These are phyloP conservation scores for Euwallacea fornicatus DNA, from an alignment of 1,140 invertebrate genomes.

Conservation along the genomic window DNA sequence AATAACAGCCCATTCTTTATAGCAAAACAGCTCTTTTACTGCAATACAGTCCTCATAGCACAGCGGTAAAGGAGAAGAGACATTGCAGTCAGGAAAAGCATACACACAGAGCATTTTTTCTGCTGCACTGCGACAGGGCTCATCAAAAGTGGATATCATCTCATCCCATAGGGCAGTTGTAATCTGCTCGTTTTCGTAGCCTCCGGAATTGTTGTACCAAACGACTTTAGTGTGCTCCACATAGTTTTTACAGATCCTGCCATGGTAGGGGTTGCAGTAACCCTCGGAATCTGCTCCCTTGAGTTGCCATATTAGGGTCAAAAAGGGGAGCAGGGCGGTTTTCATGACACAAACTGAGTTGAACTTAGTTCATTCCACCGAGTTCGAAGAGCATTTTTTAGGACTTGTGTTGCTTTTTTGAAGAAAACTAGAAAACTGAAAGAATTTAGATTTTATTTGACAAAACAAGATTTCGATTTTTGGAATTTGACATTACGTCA, in stretches of 20 bases:
- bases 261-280: conserved; percentile 86
- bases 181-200: conserved; percentile 83
- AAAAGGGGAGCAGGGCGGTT: conserved; percentile 7
- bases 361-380: no score
- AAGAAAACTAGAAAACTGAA: no score
- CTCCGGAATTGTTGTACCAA: conserved; percentile 79
- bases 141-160: conserved; percentile 74
- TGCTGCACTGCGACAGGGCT: conserved; percentile 82
- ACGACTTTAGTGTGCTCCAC: conserved; percentile 71
- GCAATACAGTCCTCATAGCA: conserved; percentile 94
- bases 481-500: no score
- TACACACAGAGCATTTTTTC: conserved; percentile 84
- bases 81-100: conserved; percentile 86
- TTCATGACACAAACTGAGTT: conserved; percentile 26
- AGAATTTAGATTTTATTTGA: no score
- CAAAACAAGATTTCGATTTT: no score
- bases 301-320: conserved; percentile 17
- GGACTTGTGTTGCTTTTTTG: no score
- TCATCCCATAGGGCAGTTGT: conserved; percentile 81
- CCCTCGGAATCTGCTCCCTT: conserved; percentile 52
- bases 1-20: conserved; percentile 87
- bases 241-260: conserved; percentile 83
- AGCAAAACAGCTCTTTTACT: conserved; percentile 86
- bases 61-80: conserved; percentile 66
- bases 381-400: no score